These are phyloP conservation scores for Archivesica marissinica DNA, from an alignment of 1,140 invertebrate species.

Conservation along the genomic window DNA sequence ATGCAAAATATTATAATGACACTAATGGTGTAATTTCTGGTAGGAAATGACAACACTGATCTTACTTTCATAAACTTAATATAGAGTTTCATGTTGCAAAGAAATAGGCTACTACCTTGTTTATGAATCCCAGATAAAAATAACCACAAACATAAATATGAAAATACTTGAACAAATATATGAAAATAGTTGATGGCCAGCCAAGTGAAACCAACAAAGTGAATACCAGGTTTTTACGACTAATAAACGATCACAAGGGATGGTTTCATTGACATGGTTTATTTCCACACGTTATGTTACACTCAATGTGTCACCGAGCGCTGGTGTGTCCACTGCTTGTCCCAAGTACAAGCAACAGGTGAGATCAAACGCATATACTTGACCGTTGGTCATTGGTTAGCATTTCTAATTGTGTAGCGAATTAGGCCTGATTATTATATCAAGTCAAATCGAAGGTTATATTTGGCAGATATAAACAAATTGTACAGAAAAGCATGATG, in stretches of 20 bases:
- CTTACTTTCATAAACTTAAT: too few species aligned
- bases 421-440: too few species aligned
- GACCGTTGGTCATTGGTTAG: not conserved
- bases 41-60: too few species aligned
- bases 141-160: not conserved
- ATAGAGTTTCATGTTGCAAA: too few species aligned
- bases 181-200: slow-evolving; percentile 16
- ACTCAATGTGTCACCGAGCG: too few species aligned
- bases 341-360: not conserved
- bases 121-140: not conserved
- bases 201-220: slow-evolving; percentile 11
- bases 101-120: not conserved
- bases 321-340: not conserved
- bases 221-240: not conserved
- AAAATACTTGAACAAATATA: not conserved
- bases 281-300: not conserved
- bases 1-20: too few species aligned
- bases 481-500: too few species aligned
- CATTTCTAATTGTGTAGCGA: too few species aligned
- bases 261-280: not conserved
- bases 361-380: not conserved
- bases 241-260: not conserved
- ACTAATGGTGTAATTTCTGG: too few species aligned
- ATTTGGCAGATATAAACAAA: too few species aligned
- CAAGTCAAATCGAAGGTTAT: too few species aligned